Evolutionary conservation across 1,140 invertebrate genomes (phyloP), one percentile per base, ranked within the genome.

Genomic region (Apolygus lucorum): DNA sequence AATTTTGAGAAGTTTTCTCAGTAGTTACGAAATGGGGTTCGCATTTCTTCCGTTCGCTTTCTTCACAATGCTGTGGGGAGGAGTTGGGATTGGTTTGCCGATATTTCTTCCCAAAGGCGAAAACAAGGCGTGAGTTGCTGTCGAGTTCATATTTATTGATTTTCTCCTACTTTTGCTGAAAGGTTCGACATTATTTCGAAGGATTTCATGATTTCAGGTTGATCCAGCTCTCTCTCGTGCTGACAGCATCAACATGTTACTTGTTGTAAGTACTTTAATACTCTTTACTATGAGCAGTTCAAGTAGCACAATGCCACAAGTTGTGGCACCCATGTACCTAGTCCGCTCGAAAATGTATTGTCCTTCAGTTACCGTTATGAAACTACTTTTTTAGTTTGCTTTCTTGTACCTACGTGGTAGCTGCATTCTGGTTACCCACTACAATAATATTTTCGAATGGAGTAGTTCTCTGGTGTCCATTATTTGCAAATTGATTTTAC

Each of bases 21-120:
- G 17, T 42, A 8, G 34, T 42, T 42, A 42, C 24, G 24, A 66
- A 66, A 66, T 66, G 64, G 64, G 64, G 8, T 21, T 28, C 26
- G 27, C 64, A 29, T 66, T 66, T 25, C 64, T 66, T 29, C 64
- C 64, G 14, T 28, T 66, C n/a, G 64, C 64, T 29, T 66, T 66
- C 25, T 24, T 66, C n/a, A 66, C 64, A 17, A 34, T 34, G 14
- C 25, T 66, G 11, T 66, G 64, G 64, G 64, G 64, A 24, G 64
- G 27, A 1, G 64, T 66, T 24, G 64, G 64, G 4, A 66, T 66
- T 28, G 64, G 27, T 8, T 34, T 66, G 17, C 64, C 64, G 11
- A 66, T 66, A 42, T 66, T 66, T 66, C 28, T 66, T 2, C 64
- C 64, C 14, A 66, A 66, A 66, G 64, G 64, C 1, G 64, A 66